Evolutionary conservation across 2,113 vertebrate species (phyloP).

Genomic region (Gadus macrocephalus): DNA sequence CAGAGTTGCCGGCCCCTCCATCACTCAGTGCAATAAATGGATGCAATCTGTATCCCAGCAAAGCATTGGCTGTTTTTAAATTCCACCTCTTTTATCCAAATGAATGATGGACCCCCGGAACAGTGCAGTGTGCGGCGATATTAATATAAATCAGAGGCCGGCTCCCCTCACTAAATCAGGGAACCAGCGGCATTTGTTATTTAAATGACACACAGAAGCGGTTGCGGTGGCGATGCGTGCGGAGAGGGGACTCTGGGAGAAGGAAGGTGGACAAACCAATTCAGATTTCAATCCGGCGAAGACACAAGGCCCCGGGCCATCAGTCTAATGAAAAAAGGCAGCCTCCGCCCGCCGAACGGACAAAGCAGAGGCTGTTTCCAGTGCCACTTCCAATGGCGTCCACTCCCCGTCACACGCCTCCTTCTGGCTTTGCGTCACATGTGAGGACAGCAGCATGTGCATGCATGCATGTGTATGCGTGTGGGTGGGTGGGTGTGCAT

Average conservation of each 20-base stretch:
- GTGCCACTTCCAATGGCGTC: slow-evolving; percentile 33
- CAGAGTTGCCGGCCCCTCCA: slow-evolving; percentile 68
- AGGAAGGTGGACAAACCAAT: slow-evolving; percentile 72
- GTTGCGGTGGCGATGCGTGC: slow-evolving; percentile 33
- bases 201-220: slow-evolving; percentile 76
- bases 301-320: slow-evolving; percentile 56
- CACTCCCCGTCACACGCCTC: slow-evolving; percentile 36
- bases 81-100: slow-evolving; percentile 82
- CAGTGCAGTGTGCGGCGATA: slow-evolving; percentile 68
- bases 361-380: slow-evolving; percentile 28
- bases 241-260: slow-evolving; percentile 45
- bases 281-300: slow-evolving; percentile 72
- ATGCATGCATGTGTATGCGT: not conserved
- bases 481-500: not conserved
- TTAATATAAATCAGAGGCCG: slow-evolving; percentile 78
- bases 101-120: slow-evolving; percentile 74
- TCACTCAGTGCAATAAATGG: slow-evolving; percentile 80
- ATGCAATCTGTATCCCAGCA: slow-evolving; percentile 80
- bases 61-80: slow-evolving; percentile 78
- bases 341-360: slow-evolving; percentile 40
- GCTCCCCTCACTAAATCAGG: slow-evolving; percentile 76
- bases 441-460: not conserved
- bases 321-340: slow-evolving; percentile 73
- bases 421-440: slow-evolving; percentile 12
- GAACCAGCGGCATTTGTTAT: slow-evolving; percentile 75